Percentiles rank a stretch among this genome's conserved stretches.
Conservation (phyloP, 1,140 invertebrate species). For the Zaprionus capensis region DNA sequence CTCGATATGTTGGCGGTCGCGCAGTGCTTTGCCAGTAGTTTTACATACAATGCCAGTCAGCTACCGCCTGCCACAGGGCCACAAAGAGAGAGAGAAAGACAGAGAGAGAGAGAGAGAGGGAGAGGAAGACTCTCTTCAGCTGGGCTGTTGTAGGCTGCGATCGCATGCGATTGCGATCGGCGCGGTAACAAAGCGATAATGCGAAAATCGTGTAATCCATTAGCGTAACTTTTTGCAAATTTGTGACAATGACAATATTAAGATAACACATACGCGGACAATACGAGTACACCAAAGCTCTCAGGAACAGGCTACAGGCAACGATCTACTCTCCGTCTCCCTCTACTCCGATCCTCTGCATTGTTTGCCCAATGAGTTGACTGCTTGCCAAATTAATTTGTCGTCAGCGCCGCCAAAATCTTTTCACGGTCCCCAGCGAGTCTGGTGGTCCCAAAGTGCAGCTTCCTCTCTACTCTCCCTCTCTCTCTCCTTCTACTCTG, state of each 20-base stretch:
- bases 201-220: slow-evolving; percentile 84
- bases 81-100: background rate
- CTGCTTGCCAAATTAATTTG: slow-evolving; percentile 70
- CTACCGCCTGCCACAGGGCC: slow-evolving; percentile 51
- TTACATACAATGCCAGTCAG: slow-evolving; percentile 74
- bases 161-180: slow-evolving; percentile 82
- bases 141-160: slow-evolving; percentile 38
- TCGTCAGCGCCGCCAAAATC: slow-evolving; percentile 47
- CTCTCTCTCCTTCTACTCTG: background rate
- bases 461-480: background rate
- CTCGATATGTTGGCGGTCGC: slow-evolving; percentile 65
- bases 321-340: too few relatives aligned
- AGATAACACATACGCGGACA: slow-evolving; percentile 70
- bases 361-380: slow-evolving; percentile 38
- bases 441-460: slow-evolving; percentile 43
- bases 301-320: background rate
- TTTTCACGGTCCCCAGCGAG: slow-evolving; percentile 14
- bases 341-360: background rate
- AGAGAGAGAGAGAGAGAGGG: slow-evolving; percentile 2
- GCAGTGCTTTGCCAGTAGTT: slow-evolving; percentile 65
- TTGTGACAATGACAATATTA: slow-evolving; percentile 84
- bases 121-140: background rate
- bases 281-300: slow-evolving; percentile 28
- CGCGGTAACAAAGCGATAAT: slow-evolving; percentile 84
- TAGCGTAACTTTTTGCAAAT: slow-evolving; percentile 84